Percentiles rank a stretch among this genome's conserved stretches.
Conservation (phyloP, 2,888 invertebrate species). For the Phorcus lineatus region DNA sequence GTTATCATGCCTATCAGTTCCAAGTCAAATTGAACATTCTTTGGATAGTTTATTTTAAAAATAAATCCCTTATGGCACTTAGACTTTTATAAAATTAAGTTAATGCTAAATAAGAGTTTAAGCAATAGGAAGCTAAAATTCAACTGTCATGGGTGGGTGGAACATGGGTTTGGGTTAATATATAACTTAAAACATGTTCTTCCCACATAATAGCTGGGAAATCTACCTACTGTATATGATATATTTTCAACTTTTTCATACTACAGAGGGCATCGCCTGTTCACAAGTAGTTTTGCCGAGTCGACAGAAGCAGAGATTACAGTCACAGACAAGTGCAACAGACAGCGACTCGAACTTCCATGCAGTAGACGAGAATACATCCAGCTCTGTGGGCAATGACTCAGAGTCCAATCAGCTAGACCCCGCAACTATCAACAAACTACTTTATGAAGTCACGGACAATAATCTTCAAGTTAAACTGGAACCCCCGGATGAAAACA, state of each 20-base stretch:
- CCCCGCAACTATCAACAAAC: neutral
- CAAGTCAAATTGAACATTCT: too few species aligned
- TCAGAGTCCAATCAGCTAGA: neutral
- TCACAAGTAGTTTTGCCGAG: constrained; percentile 30
- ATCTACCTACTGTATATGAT: neutral
- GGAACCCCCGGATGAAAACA: constrained; percentile 3
- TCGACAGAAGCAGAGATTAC: neutral
- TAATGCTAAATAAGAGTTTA: too few species aligned
- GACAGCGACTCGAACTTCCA: neutral
- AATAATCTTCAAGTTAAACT: neutral
- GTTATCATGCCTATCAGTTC: too few species aligned
- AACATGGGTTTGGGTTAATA: too few species aligned
- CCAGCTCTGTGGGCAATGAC: neutral
- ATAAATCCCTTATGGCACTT: too few species aligned
- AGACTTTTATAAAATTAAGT: too few species aligned
- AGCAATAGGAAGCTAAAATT: too few species aligned
- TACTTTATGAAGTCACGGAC: neutral
- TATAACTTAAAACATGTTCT: too few species aligned
- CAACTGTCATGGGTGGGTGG: too few species aligned
- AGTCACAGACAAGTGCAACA: too few species aligned
- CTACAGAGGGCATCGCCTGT: constrained; percentile 27
- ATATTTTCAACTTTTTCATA: neutral
- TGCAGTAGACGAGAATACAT: neutral
- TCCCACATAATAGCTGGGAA: too few species aligned
- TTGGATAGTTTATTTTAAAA: too few species aligned